These are phyloP conservation scores for Dufourea novaeangliae DNA, from an alignment of 1,140 invertebrate species.

Conservation along the genomic window DNA sequence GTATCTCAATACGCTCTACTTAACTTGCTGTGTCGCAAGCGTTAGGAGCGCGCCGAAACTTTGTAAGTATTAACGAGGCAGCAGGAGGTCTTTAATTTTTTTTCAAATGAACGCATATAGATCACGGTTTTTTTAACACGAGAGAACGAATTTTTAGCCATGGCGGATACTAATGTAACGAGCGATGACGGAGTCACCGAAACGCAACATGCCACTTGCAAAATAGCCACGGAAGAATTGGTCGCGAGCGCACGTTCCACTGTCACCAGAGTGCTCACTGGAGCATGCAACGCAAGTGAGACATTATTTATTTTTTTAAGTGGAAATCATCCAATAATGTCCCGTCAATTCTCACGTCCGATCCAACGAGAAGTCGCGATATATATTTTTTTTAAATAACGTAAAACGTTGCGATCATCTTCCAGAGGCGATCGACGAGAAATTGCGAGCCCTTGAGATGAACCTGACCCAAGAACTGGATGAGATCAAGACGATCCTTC, in stretches of 20 bases:
- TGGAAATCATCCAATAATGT: neutral
- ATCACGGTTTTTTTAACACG: neutral
- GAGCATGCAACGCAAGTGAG: conserved; percentile 79
- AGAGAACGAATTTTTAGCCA: conserved; percentile 27
- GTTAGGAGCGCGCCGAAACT: conserved; percentile 19
- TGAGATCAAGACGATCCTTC: conserved; percentile 46
- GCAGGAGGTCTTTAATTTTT: neutral
- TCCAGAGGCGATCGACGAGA: conserved; percentile 66
- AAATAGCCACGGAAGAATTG: conserved; percentile 78
- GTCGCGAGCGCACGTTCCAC: conserved; percentile 79
- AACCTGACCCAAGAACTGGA: conserved; percentile 52
- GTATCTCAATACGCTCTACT: conserved; percentile 41
- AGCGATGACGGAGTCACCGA: conserved; percentile 71
- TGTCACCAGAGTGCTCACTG: conserved; percentile 77
- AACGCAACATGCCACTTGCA: conserved; percentile 77
- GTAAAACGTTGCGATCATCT: conserved; percentile 19
- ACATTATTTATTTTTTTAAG: conserved; percentile 6
- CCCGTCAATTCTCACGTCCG: neutral
- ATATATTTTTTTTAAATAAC: no score
- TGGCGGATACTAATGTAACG: conserved; percentile 38
- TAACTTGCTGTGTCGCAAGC: conserved; percentile 37
- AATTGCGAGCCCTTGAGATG: conserved; percentile 59
- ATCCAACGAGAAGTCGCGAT: no score
- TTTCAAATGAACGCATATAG: no score
- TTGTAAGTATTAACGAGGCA: conserved; percentile 41